Percentiles rank a stretch among this genome's conserved stretches.
Evolutionary conservation across 2,888 invertebrate genomes (phyloP).

Genomic region (Epistrophella euchroma): DNA sequence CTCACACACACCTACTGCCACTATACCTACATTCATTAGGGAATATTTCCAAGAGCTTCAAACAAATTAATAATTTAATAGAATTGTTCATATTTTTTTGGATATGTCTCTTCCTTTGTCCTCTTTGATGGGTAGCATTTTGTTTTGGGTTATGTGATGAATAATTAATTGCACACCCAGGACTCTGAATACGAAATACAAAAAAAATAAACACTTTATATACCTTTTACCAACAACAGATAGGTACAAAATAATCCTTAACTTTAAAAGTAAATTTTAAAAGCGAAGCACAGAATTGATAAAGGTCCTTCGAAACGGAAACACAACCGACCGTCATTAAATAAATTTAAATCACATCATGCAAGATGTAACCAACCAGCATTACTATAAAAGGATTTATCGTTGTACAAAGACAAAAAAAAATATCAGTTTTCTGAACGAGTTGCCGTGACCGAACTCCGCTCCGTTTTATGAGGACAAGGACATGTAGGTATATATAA

Average conservation of each 20-base stretch:
- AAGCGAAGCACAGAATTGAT: neutral
- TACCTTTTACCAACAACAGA: neutral
- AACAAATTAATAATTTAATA: slow-evolving; percentile 63
- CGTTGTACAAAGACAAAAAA: slow-evolving; percentile 23
- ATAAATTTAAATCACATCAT: slow-evolving; percentile 45
- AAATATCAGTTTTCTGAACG: slow-evolving; percentile 24
- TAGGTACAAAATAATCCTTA: neutral
- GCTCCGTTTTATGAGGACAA: neutral
- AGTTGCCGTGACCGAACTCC: slow-evolving; percentile 18
- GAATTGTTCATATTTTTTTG: slow-evolving; percentile 8
- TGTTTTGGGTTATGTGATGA: slow-evolving; percentile 41
- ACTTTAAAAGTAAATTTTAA: slow-evolving; percentile 10
- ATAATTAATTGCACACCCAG: slow-evolving; percentile 43
- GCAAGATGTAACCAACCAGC: neutral
- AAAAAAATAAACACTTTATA: neutral
- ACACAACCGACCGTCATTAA: neutral
- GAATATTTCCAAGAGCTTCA: neutral
- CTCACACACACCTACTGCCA: neutral
- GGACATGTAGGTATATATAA: neutral
- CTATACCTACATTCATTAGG: neutral
- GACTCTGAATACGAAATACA: neutral
- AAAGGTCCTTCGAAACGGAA: slow-evolving; percentile 23
- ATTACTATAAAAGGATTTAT: slow-evolving; percentile 26
- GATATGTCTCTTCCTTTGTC: neutral
- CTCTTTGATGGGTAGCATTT: neutral